Evolutionary conservation across 2,113 vertebrate genomes (phyloP).

Genomic region (Bufo bufo): DNA sequence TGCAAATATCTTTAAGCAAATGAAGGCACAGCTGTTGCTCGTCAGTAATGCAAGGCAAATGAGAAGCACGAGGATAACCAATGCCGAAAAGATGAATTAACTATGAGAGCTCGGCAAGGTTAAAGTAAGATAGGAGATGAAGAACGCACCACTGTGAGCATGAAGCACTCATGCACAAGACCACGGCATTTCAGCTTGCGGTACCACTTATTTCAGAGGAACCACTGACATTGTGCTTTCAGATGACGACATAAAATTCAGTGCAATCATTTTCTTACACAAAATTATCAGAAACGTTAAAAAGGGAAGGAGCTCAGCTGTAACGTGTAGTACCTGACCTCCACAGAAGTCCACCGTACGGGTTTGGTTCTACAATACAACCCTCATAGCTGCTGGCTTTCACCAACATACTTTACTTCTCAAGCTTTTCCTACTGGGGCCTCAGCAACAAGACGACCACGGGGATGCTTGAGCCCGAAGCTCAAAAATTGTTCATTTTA

Average conservation of each 20-base stretch:
- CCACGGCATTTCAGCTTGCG: neutral
- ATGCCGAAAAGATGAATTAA: conserved; percentile 2
- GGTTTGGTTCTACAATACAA: too few species aligned
- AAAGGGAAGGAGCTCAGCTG: too few species aligned
- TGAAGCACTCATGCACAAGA: neutral
- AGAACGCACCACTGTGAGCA: neutral
- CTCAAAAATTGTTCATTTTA: too few species aligned
- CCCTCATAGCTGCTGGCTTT: too few species aligned
- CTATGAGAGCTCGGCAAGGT: neutral
- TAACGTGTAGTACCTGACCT: too few species aligned
- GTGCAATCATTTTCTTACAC: neutral
- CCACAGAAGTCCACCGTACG: too few species aligned
- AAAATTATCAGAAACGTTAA: neutral
- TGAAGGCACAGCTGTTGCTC: conserved; percentile 9
- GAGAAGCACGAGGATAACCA: neutral
- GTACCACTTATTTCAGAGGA: neutral
- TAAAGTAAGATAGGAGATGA: neutral
- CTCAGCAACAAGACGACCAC: too few species aligned
- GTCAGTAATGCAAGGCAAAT: conserved; percentile 18
- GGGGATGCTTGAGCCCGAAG: too few species aligned
- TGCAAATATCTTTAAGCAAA: neutral
- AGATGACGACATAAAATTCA: neutral
- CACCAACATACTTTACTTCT: too few species aligned
- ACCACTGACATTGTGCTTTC: neutral
- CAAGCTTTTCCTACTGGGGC: too few species aligned